phyloP scores from a whole-genome alignment of 37 sponge, comb jelly and placozoan species.

The Dysidea cf. avara region DNA sequence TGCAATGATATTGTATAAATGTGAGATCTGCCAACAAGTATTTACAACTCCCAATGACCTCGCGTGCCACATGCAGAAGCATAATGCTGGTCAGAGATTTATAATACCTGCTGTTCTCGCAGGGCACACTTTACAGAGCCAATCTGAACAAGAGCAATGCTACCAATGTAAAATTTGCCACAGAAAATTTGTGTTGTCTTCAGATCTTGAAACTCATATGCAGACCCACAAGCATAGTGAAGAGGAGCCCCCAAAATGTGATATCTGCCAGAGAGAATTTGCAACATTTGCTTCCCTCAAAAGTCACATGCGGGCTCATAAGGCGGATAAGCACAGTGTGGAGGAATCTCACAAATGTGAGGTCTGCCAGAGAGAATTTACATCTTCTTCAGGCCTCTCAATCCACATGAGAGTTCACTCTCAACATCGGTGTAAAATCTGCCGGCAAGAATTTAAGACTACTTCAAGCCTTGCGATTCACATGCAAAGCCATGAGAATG shows the following conservation, averaged over 20 bases:
- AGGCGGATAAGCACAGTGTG: slow-evolving; percentile 95
- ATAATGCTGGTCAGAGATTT: no score
- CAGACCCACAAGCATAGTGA: slow-evolving; percentile 84
- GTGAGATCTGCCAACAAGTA: no score
- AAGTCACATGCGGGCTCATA: slow-evolving; percentile 84
- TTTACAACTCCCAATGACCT: no score
- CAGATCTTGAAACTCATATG: slow-evolving; percentile 83
- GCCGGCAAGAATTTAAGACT: no score
- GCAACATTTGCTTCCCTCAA: slow-evolving; percentile 90
- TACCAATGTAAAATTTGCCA: slow-evolving; percentile 72
- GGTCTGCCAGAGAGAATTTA: slow-evolving; percentile 78
- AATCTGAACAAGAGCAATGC: no score
- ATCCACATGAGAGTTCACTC: slow-evolving; percentile 91
- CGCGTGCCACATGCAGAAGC: no score
- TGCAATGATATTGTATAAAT: no score
- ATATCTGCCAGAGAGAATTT: slow-evolving; percentile 82
- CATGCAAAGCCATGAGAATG: no score
- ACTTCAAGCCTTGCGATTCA: no score
- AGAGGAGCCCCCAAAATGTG: slow-evolving; percentile 87
- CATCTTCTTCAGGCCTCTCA: slow-evolving; percentile 84
- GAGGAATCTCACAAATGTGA: slow-evolving; percentile 91
- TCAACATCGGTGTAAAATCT: no score
- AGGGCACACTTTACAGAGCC: no score
- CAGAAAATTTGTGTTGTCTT: slow-evolving; percentile 65
- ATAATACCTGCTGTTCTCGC: no score